phyloP scores from a whole-genome alignment of 2,113 vertebrate genomes.

The Nibea coibor region DNA sequence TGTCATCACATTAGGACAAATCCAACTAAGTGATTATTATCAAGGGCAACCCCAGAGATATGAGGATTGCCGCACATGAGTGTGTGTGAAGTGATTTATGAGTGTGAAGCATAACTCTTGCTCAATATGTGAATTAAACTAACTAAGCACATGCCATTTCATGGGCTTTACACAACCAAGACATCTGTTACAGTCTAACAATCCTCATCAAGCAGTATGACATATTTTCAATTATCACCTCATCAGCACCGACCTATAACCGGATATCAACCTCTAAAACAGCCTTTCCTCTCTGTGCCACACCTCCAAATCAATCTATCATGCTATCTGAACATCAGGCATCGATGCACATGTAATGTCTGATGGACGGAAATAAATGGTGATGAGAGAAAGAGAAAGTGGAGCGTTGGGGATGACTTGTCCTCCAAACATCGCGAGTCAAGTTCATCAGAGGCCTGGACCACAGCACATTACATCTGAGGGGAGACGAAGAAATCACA shows the following conservation, averaged over 20 bases:
- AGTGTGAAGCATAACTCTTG: not conserved
- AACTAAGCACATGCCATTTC: constrained; percentile 5
- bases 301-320: constrained; percentile 42
- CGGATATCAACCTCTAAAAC: constrained; percentile 32
- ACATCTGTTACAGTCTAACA: constrained; percentile 9
- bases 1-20: constrained; percentile 73
- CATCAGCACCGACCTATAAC: constrained; percentile 19
- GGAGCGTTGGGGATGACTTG: constrained; percentile 21
- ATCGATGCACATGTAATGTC: constrained; percentile 15
- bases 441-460: constrained; percentile 52
- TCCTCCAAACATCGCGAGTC: constrained; percentile 27
- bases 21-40: constrained; percentile 69
- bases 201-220: not conserved
- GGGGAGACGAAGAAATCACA: constrained; percentile 64
- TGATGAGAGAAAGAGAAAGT: not conserved
- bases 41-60: constrained; percentile 32
- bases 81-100: not conserved
- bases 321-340: constrained; percentile 24
- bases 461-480: constrained; percentile 54
- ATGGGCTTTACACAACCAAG: not conserved
- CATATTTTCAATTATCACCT: constrained; percentile 11
- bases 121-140: constrained; percentile 14
- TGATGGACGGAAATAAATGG: constrained; percentile 38
- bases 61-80: not conserved
- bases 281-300: not conserved